A percentile compares a stretch with the other conserved stretches of the same genome.
phyloP scores from a whole-genome alignment of 1,140 invertebrate species.

The Drosophila navojoa region DNA sequence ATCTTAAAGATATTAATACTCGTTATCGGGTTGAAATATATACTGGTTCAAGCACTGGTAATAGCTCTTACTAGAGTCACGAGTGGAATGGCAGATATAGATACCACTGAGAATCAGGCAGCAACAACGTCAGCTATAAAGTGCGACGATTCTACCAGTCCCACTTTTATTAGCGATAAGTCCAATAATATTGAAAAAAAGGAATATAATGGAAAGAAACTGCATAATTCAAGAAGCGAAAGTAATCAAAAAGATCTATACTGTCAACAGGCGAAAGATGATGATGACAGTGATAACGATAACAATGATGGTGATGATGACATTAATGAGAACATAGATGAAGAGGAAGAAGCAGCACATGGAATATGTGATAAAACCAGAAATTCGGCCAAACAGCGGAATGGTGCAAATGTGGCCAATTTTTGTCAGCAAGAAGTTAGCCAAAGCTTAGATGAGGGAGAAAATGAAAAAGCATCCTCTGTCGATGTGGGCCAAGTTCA shows the following conservation, averaged over 20 bases:
- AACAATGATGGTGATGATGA: not conserved
- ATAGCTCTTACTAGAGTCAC: not conserved
- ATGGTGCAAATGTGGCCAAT: not conserved
- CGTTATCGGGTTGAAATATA: not conserved
- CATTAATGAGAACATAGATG: not conserved
- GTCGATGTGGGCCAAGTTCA: constrained; percentile 3
- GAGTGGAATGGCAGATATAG: constrained; percentile 45
- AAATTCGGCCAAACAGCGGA: not conserved
- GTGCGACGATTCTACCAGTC: not conserved
- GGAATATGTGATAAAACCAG: not conserved
- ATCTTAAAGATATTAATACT: not conserved
- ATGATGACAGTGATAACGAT: not conserved
- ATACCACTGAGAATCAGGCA: constrained; percentile 14
- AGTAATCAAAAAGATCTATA: constrained; percentile 32
- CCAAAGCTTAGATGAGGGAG: not conserved
- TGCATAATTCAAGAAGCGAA: constrained; percentile 9
- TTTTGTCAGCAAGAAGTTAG: not conserved
- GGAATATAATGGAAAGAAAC: constrained; percentile 15
- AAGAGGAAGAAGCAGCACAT: not conserved
- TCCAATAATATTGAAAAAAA: constrained; percentile 13
- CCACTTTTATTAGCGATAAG: constrained; percentile 7
- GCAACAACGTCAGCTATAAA: constrained; percentile 7
- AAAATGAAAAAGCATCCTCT: too few species aligned
- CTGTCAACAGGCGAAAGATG: not conserved
- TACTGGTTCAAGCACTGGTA: not conserved